Base-by-base conservation (phyloP, 2,797 vertebrate species). In the Halcyon leucocephala region DNA sequence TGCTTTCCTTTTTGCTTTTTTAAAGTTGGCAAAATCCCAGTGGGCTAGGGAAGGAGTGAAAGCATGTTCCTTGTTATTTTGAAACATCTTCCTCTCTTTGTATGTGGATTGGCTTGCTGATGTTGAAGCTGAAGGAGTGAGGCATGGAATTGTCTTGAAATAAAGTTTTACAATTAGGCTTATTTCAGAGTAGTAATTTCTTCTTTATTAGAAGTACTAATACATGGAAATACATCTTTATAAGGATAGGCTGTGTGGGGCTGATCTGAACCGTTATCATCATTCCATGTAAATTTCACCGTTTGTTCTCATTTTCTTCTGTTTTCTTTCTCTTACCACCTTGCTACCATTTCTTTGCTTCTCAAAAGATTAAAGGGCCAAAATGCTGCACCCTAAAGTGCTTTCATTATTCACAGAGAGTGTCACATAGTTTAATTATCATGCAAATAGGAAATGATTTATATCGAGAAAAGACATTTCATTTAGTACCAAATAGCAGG, bases 391-490 rank as follows among this genome's bases (percentile, higher is more conserved):
- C 35, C 62, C 35, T 73, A 26, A 60, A 76, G 37, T 64, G 21
- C 24, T 60, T 76, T 69, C 26, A 69, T 95, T 93, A 89, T 73
- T 79, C 57, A n/a, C 17, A 58, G 66, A 37, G 86, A 79, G 35
- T 41, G 76, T 74, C 74, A 71, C 14, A 14, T 15, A 58, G 55
- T 49, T 16, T 86, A 86, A 95, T 94, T 93, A 71, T 54, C 65
- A 90, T 91, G 80, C 82, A 95, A 95, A 86, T 86, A 78, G 21
- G n/a, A 83, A 88, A 31, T 76, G 2, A 70, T 57, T 87, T 89
- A 17, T 76, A 66, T 90, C 89, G 78, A 88, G 80, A 57, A 57
- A 67, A 76, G 66, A 37, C 41, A 37, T 92, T 93, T 93, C 64
- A 91, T 89, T 91, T 85, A 74, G 26, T 74, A 71, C 7, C n/a